Evolutionary conservation across 2,888 invertebrate genomes (phyloP).

Genomic region (Cosmia pyralina): DNA sequence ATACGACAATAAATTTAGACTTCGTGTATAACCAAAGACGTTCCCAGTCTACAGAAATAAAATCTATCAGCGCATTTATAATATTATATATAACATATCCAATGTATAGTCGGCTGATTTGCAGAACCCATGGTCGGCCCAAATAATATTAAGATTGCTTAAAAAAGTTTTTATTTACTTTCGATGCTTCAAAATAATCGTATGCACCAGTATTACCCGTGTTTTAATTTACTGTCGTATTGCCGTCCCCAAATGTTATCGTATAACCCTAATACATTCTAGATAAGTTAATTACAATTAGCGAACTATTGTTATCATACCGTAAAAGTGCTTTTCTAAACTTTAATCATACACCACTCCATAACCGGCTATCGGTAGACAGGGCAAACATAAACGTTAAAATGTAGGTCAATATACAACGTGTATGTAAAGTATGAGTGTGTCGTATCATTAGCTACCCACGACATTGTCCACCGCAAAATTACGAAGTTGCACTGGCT

Average conservation of each 20-base stretch:
- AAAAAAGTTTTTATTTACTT: not conserved
- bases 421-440: constrained; percentile 47
- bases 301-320: constrained; percentile 22
- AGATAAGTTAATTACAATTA: constrained; percentile 16
- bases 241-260: no score
- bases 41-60: no score
- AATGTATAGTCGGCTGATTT: not conserved
- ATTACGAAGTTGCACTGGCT: constrained; percentile 21
- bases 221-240: not conserved
- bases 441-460: constrained; percentile 41
- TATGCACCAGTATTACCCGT: not conserved
- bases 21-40: not conserved
- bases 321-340: constrained; percentile 40
- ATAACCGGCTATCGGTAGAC: constrained; percentile 46
- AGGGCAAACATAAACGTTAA: constrained; percentile 43
- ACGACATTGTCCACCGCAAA: constrained; percentile 24
- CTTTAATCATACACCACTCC: constrained; percentile 37
- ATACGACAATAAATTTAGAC: not conserved
- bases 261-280: not conserved
- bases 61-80: no score
- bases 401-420: constrained; percentile 62
- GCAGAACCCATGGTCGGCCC: not conserved
- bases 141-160: not conserved
- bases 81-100: not conserved
- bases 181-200: not conserved